These are phyloP conservation scores for Mirza zaza DNA, from an alignment of 2,113 vertebrate genomes.

Conservation along the genomic window DNA sequence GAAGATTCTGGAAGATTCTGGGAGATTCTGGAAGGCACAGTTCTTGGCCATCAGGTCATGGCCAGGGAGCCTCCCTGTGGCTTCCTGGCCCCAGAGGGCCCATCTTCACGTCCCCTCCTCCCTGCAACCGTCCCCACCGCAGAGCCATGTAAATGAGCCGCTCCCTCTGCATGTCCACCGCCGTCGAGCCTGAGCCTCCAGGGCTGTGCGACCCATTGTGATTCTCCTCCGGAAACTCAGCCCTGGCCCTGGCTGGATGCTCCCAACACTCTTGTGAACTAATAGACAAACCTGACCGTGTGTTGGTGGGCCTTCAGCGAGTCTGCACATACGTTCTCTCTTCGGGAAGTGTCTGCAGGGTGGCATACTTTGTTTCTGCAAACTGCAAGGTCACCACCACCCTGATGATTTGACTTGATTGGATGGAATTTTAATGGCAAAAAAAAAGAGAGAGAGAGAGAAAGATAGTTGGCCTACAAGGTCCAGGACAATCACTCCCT, in stretches of 20 bases:
- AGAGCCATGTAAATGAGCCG: too few species aligned
- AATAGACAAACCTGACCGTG: neutral
- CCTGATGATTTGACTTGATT: too few species aligned
- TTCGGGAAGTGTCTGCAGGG: neutral
- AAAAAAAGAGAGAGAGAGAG: neutral
- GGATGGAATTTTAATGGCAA: neutral
- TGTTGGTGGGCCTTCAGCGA: accelerated
- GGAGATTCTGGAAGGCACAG: neutral
- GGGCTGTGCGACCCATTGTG: accelerated
- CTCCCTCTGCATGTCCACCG: accelerated
- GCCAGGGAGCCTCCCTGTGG: accelerated
- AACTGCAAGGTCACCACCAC: too few species aligned
- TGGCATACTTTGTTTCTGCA: neutral
- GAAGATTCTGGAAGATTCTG: neutral
- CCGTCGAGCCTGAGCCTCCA: neutral
- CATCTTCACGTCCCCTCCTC: accelerated
- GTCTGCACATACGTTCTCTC: accelerated
- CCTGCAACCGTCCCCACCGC: accelerated
- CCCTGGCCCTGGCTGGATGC: neutral
- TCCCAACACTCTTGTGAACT: too few species aligned
- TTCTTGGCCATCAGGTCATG: accelerated
- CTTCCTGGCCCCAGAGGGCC: neutral
- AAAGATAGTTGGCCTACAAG: neutral
- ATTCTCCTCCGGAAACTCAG: neutral
- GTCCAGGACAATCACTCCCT: neutral